Percentiles rank a stretch among this genome's conserved stretches.
Evolutionary conservation across 2,113 vertebrate species (phyloP).

Genomic region (Herpailurus yagouaroundi): DNA sequence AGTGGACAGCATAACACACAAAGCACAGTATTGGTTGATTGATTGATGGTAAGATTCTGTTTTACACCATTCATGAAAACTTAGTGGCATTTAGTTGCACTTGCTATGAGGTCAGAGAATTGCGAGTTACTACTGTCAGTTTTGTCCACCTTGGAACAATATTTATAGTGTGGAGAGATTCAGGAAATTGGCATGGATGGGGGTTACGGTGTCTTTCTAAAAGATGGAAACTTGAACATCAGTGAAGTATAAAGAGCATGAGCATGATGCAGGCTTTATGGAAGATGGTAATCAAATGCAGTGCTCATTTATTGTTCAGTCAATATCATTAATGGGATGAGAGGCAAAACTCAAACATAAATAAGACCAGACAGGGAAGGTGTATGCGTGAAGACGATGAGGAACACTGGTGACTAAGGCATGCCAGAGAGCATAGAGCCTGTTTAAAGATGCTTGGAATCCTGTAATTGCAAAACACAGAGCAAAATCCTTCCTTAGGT

Average conservation of each 20-base stretch:
- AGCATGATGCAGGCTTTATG: background rate
- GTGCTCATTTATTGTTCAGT: background rate
- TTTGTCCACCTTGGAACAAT: background rate
- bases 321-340: background rate
- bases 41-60: background rate
- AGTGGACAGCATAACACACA: background rate
- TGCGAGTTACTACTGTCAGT: background rate
- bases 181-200: background rate
- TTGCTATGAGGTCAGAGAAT: background rate
- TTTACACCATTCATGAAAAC: background rate
- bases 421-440: background rate
- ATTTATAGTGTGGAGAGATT: background rate
- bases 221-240: background rate
- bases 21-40: background rate
- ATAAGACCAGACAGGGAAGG: background rate
- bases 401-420: background rate
- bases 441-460: background rate
- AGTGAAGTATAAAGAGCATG: background rate
- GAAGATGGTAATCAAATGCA: background rate
- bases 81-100: background rate
- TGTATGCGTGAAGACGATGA: background rate
- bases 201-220: background rate
- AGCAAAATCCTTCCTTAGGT: background rate
- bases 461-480: background rate
- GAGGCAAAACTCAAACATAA: background rate